Evolutionary conservation across 1,140 invertebrate genomes (phyloP).

Genomic region (Schlechtendalia chinensis): DNA sequence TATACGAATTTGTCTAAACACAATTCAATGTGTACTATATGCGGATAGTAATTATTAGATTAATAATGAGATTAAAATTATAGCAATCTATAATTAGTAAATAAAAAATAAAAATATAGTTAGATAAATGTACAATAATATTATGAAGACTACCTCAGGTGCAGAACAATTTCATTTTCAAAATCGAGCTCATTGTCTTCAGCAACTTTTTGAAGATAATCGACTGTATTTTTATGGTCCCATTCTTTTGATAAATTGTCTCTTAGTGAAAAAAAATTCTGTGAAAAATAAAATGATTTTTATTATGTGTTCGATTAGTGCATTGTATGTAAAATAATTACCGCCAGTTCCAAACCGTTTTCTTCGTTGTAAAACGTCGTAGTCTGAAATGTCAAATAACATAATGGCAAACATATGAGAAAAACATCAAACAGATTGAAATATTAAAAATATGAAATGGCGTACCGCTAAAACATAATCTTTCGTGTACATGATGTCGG

Average conservation of each 20-base stretch:
- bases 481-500: conserved; percentile 27
- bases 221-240: conserved; percentile 30
- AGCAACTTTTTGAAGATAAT: conserved; percentile 20
- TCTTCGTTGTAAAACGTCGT: conserved; percentile 48
- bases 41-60: too few species aligned
- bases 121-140: too few species aligned
- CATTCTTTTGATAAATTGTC: conserved; percentile 34
- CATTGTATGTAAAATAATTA: conserved; percentile 38
- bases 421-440: not conserved
- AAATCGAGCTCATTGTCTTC: conserved; percentile 45
- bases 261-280: conserved; percentile 42
- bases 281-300: not conserved
- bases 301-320: not conserved
- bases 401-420: not conserved
- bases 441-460: too few species aligned
- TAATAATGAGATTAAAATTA: too few species aligned
- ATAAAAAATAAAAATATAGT: too few species aligned
- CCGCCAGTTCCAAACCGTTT: conserved; percentile 49
- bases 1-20: too few species aligned
- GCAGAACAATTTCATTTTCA: conserved; percentile 46
- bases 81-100: too few species aligned
- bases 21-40: too few species aligned
- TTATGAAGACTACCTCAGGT: conserved; percentile 49
- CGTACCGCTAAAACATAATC: conserved; percentile 38
- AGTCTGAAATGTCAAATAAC: conserved; percentile 45